Conservation (phyloP, 53 echinoderm and acorn worm species). For the Stichopus horrens region DNA sequence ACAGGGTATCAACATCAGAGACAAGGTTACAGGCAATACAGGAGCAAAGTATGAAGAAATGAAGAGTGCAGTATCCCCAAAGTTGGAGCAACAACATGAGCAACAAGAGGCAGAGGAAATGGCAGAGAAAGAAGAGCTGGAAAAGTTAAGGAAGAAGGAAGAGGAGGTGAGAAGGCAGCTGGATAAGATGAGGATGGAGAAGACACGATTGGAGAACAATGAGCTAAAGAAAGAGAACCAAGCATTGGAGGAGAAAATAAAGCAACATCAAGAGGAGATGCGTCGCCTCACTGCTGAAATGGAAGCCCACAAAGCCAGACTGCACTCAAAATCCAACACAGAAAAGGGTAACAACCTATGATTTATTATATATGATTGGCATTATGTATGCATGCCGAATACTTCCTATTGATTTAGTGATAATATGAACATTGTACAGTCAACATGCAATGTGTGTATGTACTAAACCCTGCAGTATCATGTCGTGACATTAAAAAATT, state of each 20-base stretch:
- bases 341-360: not conserved
- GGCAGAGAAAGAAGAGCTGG: constrained; percentile 37
- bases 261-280: constrained; percentile 54
- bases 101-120: not conserved
- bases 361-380: too few species aligned
- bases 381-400: too few species aligned
- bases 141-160: constrained; percentile 55
- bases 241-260: constrained; percentile 61
- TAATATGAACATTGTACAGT: too few species aligned
- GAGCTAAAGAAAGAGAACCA: constrained; percentile 72
- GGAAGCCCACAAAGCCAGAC: constrained; percentile 43
- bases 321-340: not conserved
- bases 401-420: too few species aligned
- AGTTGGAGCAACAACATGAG: not conserved
- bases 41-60: constrained; percentile 33
- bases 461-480: too few species aligned
- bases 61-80: constrained; percentile 33
- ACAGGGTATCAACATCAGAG: not conserved
- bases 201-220: constrained; percentile 72
- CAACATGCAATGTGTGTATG: too few species aligned
- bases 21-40: constrained; percentile 32
- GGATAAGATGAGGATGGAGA: constrained; percentile 64
- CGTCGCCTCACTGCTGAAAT: constrained; percentile 46
- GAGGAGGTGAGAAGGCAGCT: constrained; percentile 62
- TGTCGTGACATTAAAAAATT: too few species aligned